A percentile compares a stretch with the other conserved stretches of the same genome.
Evolutionary conservation across 92 coral and sea anemone genomes (phyloP).

Genomic region (Hydrozoanthus gracilis): DNA sequence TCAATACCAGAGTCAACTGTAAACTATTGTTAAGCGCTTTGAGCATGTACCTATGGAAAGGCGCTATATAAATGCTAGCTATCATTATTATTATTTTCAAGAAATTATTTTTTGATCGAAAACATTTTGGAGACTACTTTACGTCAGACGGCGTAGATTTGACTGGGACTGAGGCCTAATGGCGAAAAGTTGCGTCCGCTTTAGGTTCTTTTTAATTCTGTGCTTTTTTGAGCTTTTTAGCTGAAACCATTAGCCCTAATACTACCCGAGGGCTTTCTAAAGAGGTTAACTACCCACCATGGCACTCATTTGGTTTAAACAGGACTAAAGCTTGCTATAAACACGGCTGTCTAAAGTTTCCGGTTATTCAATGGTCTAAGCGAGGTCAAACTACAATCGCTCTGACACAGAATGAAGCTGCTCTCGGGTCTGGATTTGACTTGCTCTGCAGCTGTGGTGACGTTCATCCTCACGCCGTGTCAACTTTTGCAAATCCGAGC

Average conservation of each 20-base stretch:
- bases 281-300: slow-evolving; percentile 1
- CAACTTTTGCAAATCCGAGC: slow-evolving; percentile 18
- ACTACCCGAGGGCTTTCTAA: background rate
- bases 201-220: background rate
- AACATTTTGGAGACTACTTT: too few species aligned
- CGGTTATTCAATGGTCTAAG: slow-evolving; percentile 13
- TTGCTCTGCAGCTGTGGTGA: background rate
- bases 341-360: slow-evolving; percentile 6
- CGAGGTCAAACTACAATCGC: slow-evolving; percentile 12
- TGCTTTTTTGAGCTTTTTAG: slow-evolving; percentile 12
- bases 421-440: slow-evolving; percentile 10
- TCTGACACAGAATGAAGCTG: background rate
- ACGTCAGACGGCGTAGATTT: too few species aligned
- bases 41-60: too few species aligned
- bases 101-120: too few species aligned
- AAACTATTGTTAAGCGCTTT: too few species aligned
- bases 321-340: slow-evolving; percentile 11
- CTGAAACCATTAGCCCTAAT: background rate
- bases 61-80: too few species aligned
- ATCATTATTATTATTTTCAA: too few species aligned
- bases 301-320: background rate
- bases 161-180: slow-evolving; percentile 13
- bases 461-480: background rate
- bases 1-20: too few species aligned
- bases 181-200: background rate